Evolutionary conservation across 2,888 invertebrate genomes (phyloP).

Genomic region (Drosophila flavopinicola): DNA sequence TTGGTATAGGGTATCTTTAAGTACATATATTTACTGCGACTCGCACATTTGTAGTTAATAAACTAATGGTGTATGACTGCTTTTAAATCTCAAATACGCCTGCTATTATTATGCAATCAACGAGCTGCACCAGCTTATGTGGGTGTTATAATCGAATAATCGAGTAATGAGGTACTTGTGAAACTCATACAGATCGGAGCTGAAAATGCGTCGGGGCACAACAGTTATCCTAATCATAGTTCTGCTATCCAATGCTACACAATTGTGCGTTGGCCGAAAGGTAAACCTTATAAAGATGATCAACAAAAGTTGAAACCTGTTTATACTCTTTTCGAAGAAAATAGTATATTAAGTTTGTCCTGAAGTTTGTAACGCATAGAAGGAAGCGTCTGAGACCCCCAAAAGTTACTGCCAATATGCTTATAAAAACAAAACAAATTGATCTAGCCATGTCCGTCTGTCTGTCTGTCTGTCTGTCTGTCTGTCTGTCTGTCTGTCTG

Average conservation of each 20-base stretch:
- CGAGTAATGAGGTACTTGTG: not conserved
- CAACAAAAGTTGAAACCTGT: no score
- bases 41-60: not conserved
- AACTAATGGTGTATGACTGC: slow-evolving; percentile 2
- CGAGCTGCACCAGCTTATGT: not conserved
- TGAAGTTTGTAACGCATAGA: no score
- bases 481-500: no score
- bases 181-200: not conserved
- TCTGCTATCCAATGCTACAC: not conserved
- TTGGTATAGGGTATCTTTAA: no score
- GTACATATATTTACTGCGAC: not conserved
- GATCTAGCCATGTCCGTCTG: no score
- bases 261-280: slow-evolving; percentile 23
- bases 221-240: not conserved
- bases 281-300: not conserved
- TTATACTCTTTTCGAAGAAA: no score
- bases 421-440: no score
- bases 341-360: no score
- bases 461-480: no score
- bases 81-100: not conserved
- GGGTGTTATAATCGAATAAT: not conserved
- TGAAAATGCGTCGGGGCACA: not conserved
- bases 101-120: not conserved
- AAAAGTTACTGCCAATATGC: no score
- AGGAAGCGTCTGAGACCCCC: no score